Conservation (phyloP, 2,797 vertebrate genomes). For the Lycodopsis pacificus region DNA sequence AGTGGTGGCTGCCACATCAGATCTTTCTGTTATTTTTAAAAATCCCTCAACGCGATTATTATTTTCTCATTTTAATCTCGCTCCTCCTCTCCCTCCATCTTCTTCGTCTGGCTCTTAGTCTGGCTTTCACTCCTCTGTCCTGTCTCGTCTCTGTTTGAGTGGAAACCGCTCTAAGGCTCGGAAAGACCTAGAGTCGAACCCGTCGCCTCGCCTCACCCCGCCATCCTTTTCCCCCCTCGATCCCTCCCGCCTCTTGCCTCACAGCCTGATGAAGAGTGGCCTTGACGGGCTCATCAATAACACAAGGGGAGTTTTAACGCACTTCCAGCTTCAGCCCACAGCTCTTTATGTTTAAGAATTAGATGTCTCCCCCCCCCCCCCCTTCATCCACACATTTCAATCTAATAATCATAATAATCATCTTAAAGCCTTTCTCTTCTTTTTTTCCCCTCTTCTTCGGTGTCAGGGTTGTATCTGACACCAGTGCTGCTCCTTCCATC, state of each 20-base stretch:
- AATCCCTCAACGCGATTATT: conserved; percentile 51
- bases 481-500: conserved; percentile 26
- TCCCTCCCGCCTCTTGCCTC: conserved; percentile 35
- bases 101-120: conserved; percentile 31
- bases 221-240: conserved; percentile 21
- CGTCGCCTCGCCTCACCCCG: conserved; percentile 36
- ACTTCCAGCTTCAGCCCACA: conserved; percentile 40
- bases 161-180: conserved; percentile 48
- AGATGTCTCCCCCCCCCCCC: conserved; percentile 5
- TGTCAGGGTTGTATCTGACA: not conserved
- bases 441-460: not conserved
- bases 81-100: conserved; percentile 35
- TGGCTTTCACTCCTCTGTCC: conserved; percentile 37
- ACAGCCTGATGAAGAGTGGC: conserved; percentile 66
- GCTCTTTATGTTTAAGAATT: conserved; percentile 50
- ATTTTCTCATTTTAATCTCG: conserved; percentile 56
- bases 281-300: conserved; percentile 77
- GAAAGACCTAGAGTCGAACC: conserved; percentile 61
- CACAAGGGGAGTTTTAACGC: conserved; percentile 55
- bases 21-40: conserved; percentile 52
- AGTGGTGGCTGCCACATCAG: conserved; percentile 36
- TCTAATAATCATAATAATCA: not conserved
- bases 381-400: conserved; percentile 10
- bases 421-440: not conserved
- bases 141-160: conserved; percentile 28